These are phyloP conservation scores for Diachasma alloeum DNA, from an alignment of 1,140 invertebrate genomes.

Conservation along the genomic window DNA sequence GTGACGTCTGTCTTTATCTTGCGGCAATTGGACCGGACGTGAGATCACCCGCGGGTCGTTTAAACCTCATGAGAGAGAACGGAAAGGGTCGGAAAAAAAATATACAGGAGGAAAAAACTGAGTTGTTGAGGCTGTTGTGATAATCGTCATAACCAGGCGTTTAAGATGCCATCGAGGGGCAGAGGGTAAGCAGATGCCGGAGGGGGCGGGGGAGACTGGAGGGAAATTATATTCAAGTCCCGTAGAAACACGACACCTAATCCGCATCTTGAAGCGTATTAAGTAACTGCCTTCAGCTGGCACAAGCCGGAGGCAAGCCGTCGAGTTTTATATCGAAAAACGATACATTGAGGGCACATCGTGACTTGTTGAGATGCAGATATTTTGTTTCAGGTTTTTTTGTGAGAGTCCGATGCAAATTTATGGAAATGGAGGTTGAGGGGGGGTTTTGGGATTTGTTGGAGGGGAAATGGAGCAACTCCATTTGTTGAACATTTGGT, in stretches of 20 bases:
- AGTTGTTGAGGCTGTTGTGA: constrained; percentile 13
- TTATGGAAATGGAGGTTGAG: background rate
- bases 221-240: constrained; percentile 39
- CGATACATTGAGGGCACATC: constrained; percentile 10
- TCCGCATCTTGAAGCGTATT: constrained; percentile 54
- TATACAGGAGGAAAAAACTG: constrained; percentile 32
- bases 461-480: background rate
- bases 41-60: constrained; percentile 54
- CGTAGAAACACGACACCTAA: constrained; percentile 57
- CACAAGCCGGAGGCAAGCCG: background rate
- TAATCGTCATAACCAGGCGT: constrained; percentile 27
- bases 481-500: background rate
- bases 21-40: constrained; percentile 47
- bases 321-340: constrained; percentile 16
- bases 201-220: background rate
- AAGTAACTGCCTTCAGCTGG: constrained; percentile 52
- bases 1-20: background rate
- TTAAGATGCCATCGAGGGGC: constrained; percentile 8
- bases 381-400: background rate
- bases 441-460: background rate
- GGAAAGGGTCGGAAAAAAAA: constrained; percentile 32
- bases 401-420: background rate
- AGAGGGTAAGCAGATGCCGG: constrained; percentile 24
- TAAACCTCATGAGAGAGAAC: constrained; percentile 36
- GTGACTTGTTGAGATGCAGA: constrained; percentile 5